Base-by-base conservation (phyloP, 2,797 vertebrate species). In the Acipenser oxyrinchus region DNA sequence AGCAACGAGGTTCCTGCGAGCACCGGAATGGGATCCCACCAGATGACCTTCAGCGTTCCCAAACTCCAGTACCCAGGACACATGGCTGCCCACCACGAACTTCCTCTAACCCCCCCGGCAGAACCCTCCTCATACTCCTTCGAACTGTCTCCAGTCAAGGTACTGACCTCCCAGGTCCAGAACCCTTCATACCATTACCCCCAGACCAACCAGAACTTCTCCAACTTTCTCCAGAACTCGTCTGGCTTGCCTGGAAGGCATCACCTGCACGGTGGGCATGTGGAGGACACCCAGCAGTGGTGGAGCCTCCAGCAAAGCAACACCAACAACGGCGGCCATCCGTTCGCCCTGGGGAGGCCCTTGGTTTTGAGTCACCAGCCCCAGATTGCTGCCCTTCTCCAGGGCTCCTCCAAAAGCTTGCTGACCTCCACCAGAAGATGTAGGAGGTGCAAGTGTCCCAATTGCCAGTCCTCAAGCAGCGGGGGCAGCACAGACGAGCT, bases 371-470 rank as follows among this genome's bases (percentile, higher is more conserved):
- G 91, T 50, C 89, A 92, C 74, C 92, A 94, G 77, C 90, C 90
- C 0, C 92, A 92, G 73, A 90, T 93, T 12, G 89, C 92, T 2
- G 89, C 92, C 60, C 85, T 94, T 48, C 87, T 94, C 6, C 90
- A 92, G 74, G 89, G 90, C 70, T 86, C 89, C 10, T 89, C 92
- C 68, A 94, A 94, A 72, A 86, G 88, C 67, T 75, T 92, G 69
- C 78, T 94, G 71, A 89, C 87, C 78, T 89, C 91, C 60, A 89
- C 92, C 0, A 88, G 92, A 13, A 89, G 92, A 68, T 94, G 92
- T 68, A 81, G 92, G 2, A 88, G 92, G 65, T 94, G 92, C 75
- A 92, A 89, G 12, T 94, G 92, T 73, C 92, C 92, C 67, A 94
- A 94, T 80, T 94, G 92, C 80, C 92, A 93, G 75, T 81, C 86